Percentiles rank a stretch among this genome's conserved stretches.
Conservation (phyloP, 2,113 vertebrate species). For the Tragelaphus imberbis region DNA sequence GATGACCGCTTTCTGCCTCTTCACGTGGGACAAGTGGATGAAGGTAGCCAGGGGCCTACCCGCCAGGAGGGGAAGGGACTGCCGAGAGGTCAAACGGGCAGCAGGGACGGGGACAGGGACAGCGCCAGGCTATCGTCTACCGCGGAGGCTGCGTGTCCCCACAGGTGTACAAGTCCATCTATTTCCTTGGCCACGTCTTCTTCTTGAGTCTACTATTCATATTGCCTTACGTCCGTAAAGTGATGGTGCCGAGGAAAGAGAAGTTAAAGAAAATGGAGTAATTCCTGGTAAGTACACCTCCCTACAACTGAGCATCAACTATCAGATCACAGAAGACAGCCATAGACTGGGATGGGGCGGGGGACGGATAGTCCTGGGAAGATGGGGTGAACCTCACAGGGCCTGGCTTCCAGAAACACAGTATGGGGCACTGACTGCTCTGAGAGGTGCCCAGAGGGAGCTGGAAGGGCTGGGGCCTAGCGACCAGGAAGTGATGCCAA, state of each 20-base stretch:
- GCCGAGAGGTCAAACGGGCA: background rate
- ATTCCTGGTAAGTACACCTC: conserved; percentile 66
- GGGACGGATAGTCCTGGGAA: accelerated
- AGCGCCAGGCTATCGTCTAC: no score
- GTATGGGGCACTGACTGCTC: background rate
- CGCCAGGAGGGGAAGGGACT: background rate
- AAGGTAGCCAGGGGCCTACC: conserved; percentile 79
- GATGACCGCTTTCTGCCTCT: conserved; percentile 93
- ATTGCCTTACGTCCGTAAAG: conserved; percentile 88
- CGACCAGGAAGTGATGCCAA: background rate
- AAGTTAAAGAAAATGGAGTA: conserved; percentile 83
- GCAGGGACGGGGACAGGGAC: no score
- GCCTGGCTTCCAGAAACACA: background rate
- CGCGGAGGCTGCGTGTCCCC: conserved; percentile 13
- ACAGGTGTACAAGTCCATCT: conserved; percentile 93
- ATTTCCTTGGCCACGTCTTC: conserved; percentile 91
- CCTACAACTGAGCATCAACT: background rate
- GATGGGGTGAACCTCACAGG: background rate
- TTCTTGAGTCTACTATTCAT: conserved; percentile 85
- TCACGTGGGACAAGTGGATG: conserved; percentile 96
- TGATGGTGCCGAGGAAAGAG: conserved; percentile 89
- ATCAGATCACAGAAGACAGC: background rate
- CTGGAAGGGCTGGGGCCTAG: background rate
- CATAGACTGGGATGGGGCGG: accelerated
- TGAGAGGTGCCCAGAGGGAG: background rate